Base-by-base conservation (phyloP, 2,113 vertebrate genomes). In the Chloroceryle aenea region DNA sequence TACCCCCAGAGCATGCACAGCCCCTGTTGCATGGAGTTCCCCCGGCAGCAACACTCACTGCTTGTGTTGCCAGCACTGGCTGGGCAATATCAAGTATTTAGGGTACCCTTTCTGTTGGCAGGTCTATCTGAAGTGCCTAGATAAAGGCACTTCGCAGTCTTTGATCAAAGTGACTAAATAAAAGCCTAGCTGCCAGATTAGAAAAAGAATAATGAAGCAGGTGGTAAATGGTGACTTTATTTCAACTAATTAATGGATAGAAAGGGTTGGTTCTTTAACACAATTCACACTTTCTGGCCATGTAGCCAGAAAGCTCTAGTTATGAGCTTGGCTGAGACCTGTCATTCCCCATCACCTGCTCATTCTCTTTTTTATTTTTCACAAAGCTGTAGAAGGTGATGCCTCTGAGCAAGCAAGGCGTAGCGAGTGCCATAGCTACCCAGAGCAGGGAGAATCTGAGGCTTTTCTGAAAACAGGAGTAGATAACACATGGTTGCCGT, bases 401-500 rank as follows among this genome's bases (percentile, higher is more conserved):
- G 4, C 30, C 23, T 17, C 14, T 0, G 1, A 85, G 34, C 1
- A 0, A 58, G 80, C n/a, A 73, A 62, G 38, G 11, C 1, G 2
- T 6, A 56, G 68, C 0, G 0, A 72, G 40, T 2, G 12, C 23
- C 7, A 0, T 9, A 71, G 76, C 36, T 69, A 9, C 59, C 48
- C 0, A 0, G 14, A 38, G 53, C 32, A 53, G 38, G 52, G 56
- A 68, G 45, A 30, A 75, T 43, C 59, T 14, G 61, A 50, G 64
- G 56, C 22, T 95, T 89, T 76, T 63, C 17, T 47, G 67, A 48
- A 55, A 27, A 3, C 14, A 10, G 58, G 14, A 81, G 27, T 47
- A 67, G 34, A 48, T 47, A 56, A 1, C 1, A 53, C 6, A 3
- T 3, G 2, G 42, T 40, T 78, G 38, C n/a, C 0, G 0, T 2